Percentiles rank a stretch among this genome's conserved stretches.
Evolutionary conservation across 2,113 vertebrate species (phyloP).

Genomic region (Eidolon helvum): DNA sequence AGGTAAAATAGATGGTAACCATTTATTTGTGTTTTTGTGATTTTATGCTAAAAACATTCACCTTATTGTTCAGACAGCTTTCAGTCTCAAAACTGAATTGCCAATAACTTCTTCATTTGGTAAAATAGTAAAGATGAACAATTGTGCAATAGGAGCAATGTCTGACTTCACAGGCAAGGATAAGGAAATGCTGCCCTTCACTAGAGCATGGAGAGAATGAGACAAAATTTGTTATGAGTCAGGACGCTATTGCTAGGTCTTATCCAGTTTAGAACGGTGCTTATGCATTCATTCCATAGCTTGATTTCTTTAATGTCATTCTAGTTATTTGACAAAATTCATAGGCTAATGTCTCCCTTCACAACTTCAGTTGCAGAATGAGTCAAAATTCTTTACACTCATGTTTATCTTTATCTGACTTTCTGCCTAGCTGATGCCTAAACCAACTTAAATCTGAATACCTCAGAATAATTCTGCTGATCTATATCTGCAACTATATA

Average conservation of each 20-base stretch:
- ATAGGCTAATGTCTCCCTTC: background rate
- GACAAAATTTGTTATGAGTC: background rate
- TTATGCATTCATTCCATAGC: background rate
- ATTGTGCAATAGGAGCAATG: constrained; percentile 86
- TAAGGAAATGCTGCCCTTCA: constrained; percentile 80
- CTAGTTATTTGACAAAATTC: background rate
- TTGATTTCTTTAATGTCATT: background rate
- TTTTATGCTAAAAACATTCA: constrained; percentile 52
- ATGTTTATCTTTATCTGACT: background rate
- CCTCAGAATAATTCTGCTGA: background rate
- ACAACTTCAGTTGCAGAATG: background rate
- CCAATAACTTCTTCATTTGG: constrained; percentile 84
- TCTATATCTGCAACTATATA: background rate
- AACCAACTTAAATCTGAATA: background rate
- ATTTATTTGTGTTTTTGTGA: background rate
- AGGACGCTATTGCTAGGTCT: background rate
- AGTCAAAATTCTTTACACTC: background rate
- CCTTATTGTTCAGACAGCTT: constrained; percentile 89
- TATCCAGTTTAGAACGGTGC: background rate
- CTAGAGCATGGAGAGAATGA: constrained; percentile 54
- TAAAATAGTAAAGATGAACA: constrained; percentile 87
- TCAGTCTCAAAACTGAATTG: constrained; percentile 85
- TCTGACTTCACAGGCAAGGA: constrained; percentile 72
- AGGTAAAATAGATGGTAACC: background rate
- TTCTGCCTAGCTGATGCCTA: background rate